Evolutionary conservation across 37 sponge, comb jelly and placozoan species (phyloP).

Genomic region (Axinella damicornis): DNA sequence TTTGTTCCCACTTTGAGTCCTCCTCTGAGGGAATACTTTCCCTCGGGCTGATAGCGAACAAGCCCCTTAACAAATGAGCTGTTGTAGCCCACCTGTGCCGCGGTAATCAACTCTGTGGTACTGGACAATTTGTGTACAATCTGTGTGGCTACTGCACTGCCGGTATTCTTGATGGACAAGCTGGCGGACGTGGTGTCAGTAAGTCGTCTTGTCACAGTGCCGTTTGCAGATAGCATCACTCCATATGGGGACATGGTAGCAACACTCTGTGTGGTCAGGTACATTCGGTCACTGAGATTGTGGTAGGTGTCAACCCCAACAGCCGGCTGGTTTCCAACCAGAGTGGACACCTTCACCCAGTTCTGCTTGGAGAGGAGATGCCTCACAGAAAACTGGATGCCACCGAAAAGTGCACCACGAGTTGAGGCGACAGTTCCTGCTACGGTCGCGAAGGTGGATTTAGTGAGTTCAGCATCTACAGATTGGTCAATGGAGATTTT

Average conservation of each 20-base stretch:
- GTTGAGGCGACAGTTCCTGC: slow-evolving; percentile 38
- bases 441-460: slow-evolving; percentile 25
- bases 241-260: slow-evolving; percentile 13
- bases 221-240: slow-evolving; percentile 17
- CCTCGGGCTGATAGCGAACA: slow-evolving; percentile 9
- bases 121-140: slow-evolving; percentile 36
- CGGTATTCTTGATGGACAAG: slow-evolving; percentile 43
- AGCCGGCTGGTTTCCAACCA: slow-evolving; percentile 21
- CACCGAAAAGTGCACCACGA: slow-evolving; percentile 12
- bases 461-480: slow-evolving; percentile 65
- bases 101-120: slow-evolving; percentile 23
- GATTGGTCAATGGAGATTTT: slow-evolving; percentile 46
- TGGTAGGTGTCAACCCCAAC: slow-evolving; percentile 55
- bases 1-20: slow-evolving; percentile 53
- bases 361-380: slow-evolving; percentile 56
- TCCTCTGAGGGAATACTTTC: slow-evolving; percentile 22
- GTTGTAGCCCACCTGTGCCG: slow-evolving; percentile 6
- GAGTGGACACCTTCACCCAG: slow-evolving; percentile 50
- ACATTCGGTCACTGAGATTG: slow-evolving; percentile 44
- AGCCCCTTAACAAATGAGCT: slow-evolving; percentile 33
- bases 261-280: slow-evolving; percentile 12
- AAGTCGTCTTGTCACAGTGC: slow-evolving; percentile 35
- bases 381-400: slow-evolving; percentile 47
- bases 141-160: slow-evolving; percentile 10
- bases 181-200: slow-evolving; percentile 29